Conservation (phyloP, 2,113 vertebrate species). For the Laterallus jamaicensis region DNA sequence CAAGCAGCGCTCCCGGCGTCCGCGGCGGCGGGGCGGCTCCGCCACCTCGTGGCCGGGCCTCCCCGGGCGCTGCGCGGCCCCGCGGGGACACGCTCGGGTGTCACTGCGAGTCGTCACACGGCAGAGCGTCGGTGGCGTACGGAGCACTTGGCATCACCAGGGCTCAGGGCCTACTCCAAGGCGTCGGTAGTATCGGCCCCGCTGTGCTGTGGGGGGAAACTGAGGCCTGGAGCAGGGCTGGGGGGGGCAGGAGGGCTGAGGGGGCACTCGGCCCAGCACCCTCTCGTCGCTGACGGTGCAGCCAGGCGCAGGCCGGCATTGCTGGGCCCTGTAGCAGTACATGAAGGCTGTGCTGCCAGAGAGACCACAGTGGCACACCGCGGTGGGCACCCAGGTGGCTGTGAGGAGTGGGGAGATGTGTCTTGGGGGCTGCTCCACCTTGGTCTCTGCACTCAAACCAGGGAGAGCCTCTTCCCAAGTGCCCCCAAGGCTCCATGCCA, state of each 20-base stretch:
- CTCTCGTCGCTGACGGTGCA: fast-evolving
- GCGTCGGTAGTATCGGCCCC: background rate
- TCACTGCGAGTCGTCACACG: background rate
- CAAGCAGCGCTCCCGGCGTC: background rate
- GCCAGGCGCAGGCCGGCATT: fast-evolving
- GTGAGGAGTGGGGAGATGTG: fast-evolving
- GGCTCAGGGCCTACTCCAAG: background rate
- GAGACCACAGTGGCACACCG: fast-evolving
- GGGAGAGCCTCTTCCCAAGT: background rate
- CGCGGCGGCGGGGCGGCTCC: background rate
- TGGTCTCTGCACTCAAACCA: background rate
- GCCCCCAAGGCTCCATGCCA: background rate
- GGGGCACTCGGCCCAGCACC: background rate
- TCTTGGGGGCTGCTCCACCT: background rate
- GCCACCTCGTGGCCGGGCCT: background rate
- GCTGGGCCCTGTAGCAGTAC: background rate
- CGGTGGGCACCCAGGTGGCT: background rate
- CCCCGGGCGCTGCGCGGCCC: background rate
- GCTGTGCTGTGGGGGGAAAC: fast-evolving
- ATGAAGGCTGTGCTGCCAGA: background rate
- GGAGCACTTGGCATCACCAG: background rate
- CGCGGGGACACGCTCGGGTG: background rate
- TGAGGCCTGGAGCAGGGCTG: background rate
- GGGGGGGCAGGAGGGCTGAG: background rate
- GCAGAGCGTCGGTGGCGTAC: background rate